Evolutionary conservation across 1,140 invertebrate species (phyloP).

Genomic region (Lerema accius): DNA sequence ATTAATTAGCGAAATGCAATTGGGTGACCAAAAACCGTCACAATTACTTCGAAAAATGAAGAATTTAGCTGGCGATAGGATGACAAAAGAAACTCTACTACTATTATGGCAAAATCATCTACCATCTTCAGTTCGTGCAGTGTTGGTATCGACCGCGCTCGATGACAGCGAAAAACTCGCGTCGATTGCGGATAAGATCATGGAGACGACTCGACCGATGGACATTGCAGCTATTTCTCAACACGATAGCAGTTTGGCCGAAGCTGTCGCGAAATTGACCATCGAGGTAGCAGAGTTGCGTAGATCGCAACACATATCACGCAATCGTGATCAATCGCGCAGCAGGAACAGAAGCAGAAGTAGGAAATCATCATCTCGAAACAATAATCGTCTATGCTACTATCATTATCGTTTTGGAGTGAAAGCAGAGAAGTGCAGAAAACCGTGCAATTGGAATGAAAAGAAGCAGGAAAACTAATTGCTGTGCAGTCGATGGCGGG

Average conservation of each 20-base stretch:
- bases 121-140: conserved; percentile 9
- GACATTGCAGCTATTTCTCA: no score
- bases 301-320: no score
- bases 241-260: no score
- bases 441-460: neutral
- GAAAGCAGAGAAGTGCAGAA: neutral
- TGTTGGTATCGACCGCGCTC: conserved; percentile 17
- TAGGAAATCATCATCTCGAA: no score
- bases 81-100: conserved; percentile 25
- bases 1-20: conserved; percentile 20
- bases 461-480: neutral
- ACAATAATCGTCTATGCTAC: neutral
- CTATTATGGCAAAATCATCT: conserved; percentile 29
- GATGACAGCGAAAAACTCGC: conserved; percentile 32
- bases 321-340: neutral
- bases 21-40: conserved; percentile 32
- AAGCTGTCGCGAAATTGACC: no score
- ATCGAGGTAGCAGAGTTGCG: no score
- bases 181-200: conserved; percentile 35
- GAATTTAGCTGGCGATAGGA: conserved; percentile 22
- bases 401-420: neutral
- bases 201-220: conserved; percentile 3
- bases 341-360: no score
- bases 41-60: conserved; percentile 20
- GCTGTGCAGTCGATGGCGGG: conserved; percentile 4